Evolutionary conservation across 2,888 invertebrate genomes (phyloP).

Genomic region (Corbicula japonica): DNA sequence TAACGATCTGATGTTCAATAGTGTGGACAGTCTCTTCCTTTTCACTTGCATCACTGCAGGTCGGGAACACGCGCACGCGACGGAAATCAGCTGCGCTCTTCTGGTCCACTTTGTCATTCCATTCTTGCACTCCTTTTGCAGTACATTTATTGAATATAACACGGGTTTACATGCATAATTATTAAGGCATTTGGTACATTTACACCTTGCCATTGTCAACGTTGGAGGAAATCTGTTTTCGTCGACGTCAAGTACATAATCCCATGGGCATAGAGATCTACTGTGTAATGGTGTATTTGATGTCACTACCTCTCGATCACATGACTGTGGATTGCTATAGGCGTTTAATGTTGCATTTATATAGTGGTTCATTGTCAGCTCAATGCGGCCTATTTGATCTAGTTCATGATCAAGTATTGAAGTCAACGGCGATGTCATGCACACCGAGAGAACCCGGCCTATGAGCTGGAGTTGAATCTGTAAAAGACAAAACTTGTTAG

Average conservation of each 20-base stretch:
- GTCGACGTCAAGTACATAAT: slow-evolving; percentile 52
- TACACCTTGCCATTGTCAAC: slow-evolving; percentile 57
- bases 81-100: slow-evolving; percentile 57
- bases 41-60: slow-evolving; percentile 25
- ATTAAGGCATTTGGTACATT: slow-evolving; percentile 49
- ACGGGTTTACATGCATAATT: slow-evolving; percentile 61
- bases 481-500: no score
- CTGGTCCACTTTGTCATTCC: slow-evolving; percentile 47
- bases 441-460: slow-evolving; percentile 30
- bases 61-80: slow-evolving; percentile 54
- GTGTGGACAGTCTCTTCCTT: slow-evolving; percentile 15
- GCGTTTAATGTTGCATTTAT: slow-evolving; percentile 53
- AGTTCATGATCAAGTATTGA: slow-evolving; percentile 56
- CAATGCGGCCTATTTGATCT: slow-evolving; percentile 32
- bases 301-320: slow-evolving; percentile 19
- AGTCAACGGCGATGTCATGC: slow-evolving; percentile 54
- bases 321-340: slow-evolving; percentile 34
- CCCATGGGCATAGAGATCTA: slow-evolving; percentile 63
- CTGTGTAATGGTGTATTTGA: slow-evolving; percentile 40
- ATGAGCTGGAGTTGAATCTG: slow-evolving; percentile 25
- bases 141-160: slow-evolving; percentile 61
- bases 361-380: slow-evolving; percentile 46
- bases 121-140: slow-evolving; percentile 53
- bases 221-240: slow-evolving; percentile 54
- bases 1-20: no score